Evolutionary conservation across 2,797 vertebrate genomes (phyloP).

Genomic region (Poecilia wingei): DNA sequence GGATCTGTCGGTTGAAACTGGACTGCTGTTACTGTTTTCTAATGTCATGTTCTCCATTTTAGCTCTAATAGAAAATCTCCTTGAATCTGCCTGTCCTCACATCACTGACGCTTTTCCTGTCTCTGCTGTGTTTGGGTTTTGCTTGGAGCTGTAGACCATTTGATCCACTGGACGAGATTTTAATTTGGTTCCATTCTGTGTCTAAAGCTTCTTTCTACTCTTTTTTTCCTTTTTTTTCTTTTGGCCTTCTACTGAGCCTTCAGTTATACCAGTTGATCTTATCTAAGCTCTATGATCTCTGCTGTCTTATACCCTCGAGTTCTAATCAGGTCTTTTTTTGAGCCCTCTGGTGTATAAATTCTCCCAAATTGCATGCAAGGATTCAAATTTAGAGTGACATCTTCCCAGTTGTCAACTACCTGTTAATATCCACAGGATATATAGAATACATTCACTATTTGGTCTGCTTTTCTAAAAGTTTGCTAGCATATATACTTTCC

Average conservation of each 20-base stretch:
- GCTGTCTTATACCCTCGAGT: not conserved
- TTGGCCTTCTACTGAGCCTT: slow-evolving; percentile 7
- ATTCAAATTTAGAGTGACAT: not conserved
- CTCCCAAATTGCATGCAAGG: slow-evolving; percentile 1
- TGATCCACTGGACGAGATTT: slow-evolving; percentile 33
- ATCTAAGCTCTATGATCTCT: slow-evolving; percentile 10
- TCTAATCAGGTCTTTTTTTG: not conserved
- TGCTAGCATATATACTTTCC: not conserved
- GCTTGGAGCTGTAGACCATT: slow-evolving; percentile 36
- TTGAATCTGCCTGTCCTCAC: slow-evolving; percentile 11
- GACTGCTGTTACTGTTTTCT: not conserved
- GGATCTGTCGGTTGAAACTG: not conserved
- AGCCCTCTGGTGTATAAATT: not conserved
- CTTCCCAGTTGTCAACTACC: not conserved
- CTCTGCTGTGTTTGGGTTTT: slow-evolving; percentile 30
- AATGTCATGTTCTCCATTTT: not conserved
- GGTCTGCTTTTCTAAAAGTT: not conserved
- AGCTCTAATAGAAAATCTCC: not conserved
- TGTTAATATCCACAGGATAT: not conserved
- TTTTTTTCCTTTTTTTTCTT: slow-evolving; percentile 9
- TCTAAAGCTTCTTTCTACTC: slow-evolving; percentile 12
- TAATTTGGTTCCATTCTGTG: slow-evolving; percentile 47
- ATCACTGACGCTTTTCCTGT: not conserved
- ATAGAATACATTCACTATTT: not conserved
- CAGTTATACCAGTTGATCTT: not conserved